These are phyloP conservation scores for Parambassis ranga DNA, from an alignment of 2,797 vertebrate genomes.

Conservation along the genomic window DNA sequence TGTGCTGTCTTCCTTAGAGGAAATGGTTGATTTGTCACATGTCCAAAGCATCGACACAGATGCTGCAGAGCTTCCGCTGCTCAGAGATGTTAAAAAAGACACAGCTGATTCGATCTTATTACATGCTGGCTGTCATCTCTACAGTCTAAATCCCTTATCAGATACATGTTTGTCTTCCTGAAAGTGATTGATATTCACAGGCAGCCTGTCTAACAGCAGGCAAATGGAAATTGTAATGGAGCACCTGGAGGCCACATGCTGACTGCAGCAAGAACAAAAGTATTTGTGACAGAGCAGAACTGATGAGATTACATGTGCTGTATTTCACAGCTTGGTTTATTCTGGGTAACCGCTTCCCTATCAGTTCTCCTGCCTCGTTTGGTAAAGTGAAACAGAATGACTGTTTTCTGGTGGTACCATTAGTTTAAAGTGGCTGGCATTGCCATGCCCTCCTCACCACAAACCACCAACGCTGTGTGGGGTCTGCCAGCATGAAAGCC, in stretches of 20 bases:
- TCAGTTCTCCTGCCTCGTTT: neutral
- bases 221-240: conserved; percentile 39
- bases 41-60: conserved; percentile 22
- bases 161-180: conserved; percentile 2
- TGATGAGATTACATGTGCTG: neutral
- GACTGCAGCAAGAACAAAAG: neutral
- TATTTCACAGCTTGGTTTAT: conserved; percentile 12
- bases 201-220: conserved; percentile 20
- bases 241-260: conserved; percentile 25
- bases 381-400: conserved; percentile 31
- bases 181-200: conserved; percentile 7
- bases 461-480: conserved; percentile 56
- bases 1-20: neutral
- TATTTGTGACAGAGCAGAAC: neutral
- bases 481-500: conserved; percentile 48
- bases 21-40: conserved; percentile 18
- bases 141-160: neutral
- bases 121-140: neutral
- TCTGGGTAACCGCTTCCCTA: neutral
- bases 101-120: neutral
- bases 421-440: conserved; percentile 53
- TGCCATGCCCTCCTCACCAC: conserved; percentile 36
- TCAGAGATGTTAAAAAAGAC: neutral
- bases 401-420: conserved; percentile 46
- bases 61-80: neutral